Evolutionary conservation across 2,888 invertebrate genomes (phyloP).

Genomic region (Mythimna impura): DNA sequence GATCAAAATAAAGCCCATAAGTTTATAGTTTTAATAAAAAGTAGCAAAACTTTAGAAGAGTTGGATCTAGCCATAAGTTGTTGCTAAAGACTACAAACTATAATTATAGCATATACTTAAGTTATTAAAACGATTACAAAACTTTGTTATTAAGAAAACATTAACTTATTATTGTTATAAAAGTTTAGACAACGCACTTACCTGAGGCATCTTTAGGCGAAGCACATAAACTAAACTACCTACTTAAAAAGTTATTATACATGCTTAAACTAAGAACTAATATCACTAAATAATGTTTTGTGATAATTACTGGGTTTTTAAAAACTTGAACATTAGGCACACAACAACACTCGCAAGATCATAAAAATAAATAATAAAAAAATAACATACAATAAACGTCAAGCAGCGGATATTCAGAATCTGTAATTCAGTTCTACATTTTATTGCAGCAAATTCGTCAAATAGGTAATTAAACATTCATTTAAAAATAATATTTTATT

Average conservation of each 20-base stretch:
- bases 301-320: neutral
- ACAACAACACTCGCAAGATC: neutral
- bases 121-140: neutral
- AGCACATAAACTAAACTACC: neutral
- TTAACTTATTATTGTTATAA: neutral
- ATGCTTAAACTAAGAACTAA: neutral
- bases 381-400: slow-evolving; percentile 9
- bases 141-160: slow-evolving; percentile 4
- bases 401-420: slow-evolving; percentile 21
- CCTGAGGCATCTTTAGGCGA: neutral
- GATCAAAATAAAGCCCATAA: too few species aligned
- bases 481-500: neutral
- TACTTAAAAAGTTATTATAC: neutral
- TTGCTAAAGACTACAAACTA: neutral
- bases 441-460: neutral
- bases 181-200: slow-evolving; percentile 30
- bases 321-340: neutral
- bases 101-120: neutral
- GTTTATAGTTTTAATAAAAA: too few species aligned
- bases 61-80: neutral
- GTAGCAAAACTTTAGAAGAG: too few species aligned
- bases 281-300: neutral
- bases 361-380: slow-evolving; percentile 15
- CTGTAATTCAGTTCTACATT: neutral
- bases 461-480: neutral